Percentiles rank a stretch among this genome's conserved stretches.
Evolutionary conservation across 2,113 vertebrate genomes (phyloP).

Genomic region (Leiothrix lutea): DNA sequence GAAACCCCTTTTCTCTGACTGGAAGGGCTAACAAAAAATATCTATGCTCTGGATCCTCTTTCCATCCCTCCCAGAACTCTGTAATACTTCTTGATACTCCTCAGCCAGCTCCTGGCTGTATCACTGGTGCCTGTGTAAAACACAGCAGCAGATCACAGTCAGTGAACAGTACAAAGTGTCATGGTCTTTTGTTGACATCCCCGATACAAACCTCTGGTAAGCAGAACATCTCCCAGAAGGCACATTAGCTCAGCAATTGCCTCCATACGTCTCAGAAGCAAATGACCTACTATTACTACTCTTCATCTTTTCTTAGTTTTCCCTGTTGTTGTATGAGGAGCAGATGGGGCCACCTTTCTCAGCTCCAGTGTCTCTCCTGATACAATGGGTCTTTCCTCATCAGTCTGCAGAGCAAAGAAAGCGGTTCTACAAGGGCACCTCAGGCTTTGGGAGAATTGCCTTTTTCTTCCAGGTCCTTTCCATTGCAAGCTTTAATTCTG

Average conservation of each 20-base stretch:
- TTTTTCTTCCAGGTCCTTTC: not conserved
- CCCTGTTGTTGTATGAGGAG: not conserved
- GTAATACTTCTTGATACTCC: not conserved
- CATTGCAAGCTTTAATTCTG: not conserved
- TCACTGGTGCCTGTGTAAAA: not conserved
- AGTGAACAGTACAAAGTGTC: not conserved
- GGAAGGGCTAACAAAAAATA: not conserved
- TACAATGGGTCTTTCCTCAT: not conserved
- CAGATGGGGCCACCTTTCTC: not conserved
- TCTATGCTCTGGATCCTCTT: not conserved
- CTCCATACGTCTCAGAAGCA: not conserved
- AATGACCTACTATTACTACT: not conserved
- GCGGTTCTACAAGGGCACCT: not conserved
- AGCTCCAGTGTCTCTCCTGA: not conserved
- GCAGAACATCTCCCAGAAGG: not conserved
- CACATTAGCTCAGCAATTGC: not conserved
- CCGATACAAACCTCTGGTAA: not conserved
- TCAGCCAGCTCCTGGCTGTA: not conserved
- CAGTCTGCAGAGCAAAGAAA: not conserved
- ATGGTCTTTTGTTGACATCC: not conserved
- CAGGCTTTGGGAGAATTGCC: not conserved
- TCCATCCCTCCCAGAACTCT: not conserved
- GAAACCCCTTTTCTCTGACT: not conserved
- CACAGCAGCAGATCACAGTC: not conserved
- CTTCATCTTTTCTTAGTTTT: not conserved